Evolutionary conservation across 1,140 invertebrate species (phyloP), one percentile per base, ranked within the genome.

Genomic region (Leptonema lineaticorne): DNA sequence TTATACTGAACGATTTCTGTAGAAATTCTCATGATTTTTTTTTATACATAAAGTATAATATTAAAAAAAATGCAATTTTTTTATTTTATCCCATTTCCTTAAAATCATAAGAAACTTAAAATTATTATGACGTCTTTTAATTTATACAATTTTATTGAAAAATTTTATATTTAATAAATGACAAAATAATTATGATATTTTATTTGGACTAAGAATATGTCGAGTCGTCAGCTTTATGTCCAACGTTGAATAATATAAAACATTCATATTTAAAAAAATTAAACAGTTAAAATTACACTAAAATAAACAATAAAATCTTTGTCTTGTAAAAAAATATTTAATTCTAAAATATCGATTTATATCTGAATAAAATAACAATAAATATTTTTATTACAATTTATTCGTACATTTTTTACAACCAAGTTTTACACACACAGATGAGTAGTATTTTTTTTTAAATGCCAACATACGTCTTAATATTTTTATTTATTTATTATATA

Each of bases 1-100:
- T 70, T 50, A 57, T 73, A 73, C 71, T 73, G 71, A 73, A 73
- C 57, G 71, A 73, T 73, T 73, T 73, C 68, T 73, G 71, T 73
- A 73, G 71, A 73, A 73, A 73, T 73, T 73, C 71, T 73, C 71
- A 70, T 72, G 65, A 72, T 69, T 73, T 73, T 70, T 73, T 70
- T 73, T 73, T 73, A 73, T 73, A 73, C 71, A 73, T 73, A 73
- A 73, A 70, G 66, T 67, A 73, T 73, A 73, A 73, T 72, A 72
- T 69, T 22, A 67, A 69, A 72, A 72, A 29, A n/a, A n/a, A 7
- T 46, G 3, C 45, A 69, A 24, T 14, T 58, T 24, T 69, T 67
- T 72, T 69, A 33, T 67, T 67, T 65, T 48, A 28, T 26, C 50
- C 50, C 20, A 26, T n/a, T n/a, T n/a, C n/a, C n/a, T n/a, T n/a